Evolutionary conservation across 2,888 invertebrate genomes (phyloP), one percentile per base, ranked within the genome.

Genomic region (Leptinotarsa juncta): DNA sequence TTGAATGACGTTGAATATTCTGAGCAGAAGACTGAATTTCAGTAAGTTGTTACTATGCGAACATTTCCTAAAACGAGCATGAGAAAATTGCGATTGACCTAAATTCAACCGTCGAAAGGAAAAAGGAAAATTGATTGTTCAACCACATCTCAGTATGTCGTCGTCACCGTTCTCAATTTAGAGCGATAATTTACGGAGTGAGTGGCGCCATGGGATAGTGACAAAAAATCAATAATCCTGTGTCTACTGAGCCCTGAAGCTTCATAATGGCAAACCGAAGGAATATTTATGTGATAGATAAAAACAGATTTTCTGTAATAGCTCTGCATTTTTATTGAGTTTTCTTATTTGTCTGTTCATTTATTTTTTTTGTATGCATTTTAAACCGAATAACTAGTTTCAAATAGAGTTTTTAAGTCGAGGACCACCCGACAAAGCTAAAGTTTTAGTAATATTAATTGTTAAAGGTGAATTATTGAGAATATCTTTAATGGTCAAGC

Each of bases 161-260:
- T 62, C 26, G 62, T 26, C 62, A 32, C 3, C 57, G 23, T 20
- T 62, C 42, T 42, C 42, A 20, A 32, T 62, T 62, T 32, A 18
- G 32, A 15, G 42, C 42, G 12, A 62, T 62, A 32, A 62, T 62
- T 62, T 62, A 62, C 62, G n/a, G 18, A 42, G 62, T 62, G 62
- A 62, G n/a, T 69, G 69, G 69, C 69, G 69, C 69, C 69, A 57
- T 48, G 57, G 57, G 20, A 57, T 32, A 69, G 42, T 48, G 48
- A 50, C 57, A 50, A 69, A 57, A 57, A 69, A 69, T 69, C 57
- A 57, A 69, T 68, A 53, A 18, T 1, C 55, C 18, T 50, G 53
- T 53, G 55, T 53, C 26, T 49, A 42, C 68, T 12, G 12, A 26
- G 53, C 14, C 32, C 53, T 32, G 26, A 26, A 51, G 51, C 16